Percentiles rank a stretch among this genome's conserved stretches.
Conservation (phyloP, 2,888 invertebrate genomes). For the Pandemis corylana region DNA sequence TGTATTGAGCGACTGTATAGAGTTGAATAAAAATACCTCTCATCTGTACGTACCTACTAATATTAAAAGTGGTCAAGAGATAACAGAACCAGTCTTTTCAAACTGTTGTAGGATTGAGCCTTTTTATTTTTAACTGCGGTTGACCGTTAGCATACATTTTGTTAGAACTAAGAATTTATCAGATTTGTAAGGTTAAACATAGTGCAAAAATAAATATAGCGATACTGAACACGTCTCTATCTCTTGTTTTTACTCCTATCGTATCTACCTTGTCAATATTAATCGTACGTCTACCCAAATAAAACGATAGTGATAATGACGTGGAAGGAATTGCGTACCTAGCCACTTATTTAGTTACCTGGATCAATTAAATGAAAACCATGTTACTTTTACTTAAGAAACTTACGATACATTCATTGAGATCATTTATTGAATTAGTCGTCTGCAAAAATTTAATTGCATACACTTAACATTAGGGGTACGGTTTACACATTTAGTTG, state of each 20-base stretch:
- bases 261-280: slow-evolving; percentile 5
- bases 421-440: neutral
- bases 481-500: neutral
- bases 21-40: too few relatives aligned
- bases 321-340: slow-evolving; percentile 1
- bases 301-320: slow-evolving; percentile 6
- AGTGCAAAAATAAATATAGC: neutral
- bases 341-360: neutral
- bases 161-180: neutral
- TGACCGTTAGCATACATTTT: neutral
- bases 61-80: too few relatives aligned
- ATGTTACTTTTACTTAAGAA: neutral
- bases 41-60: too few relatives aligned
- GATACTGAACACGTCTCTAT: neutral
- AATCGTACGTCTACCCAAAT: slow-evolving; percentile 27
- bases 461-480: neutral
- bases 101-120: too few relatives aligned
- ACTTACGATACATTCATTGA: neutral
- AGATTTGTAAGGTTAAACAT: neutral
- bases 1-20: too few relatives aligned
- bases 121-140: neutral
- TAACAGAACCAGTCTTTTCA: too few relatives aligned
- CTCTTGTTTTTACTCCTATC: slow-evolving; percentile 5
- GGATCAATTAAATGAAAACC: neutral
- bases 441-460: neutral